Evolutionary conservation across 2,888 invertebrate species (phyloP).

Genomic region (Papilio demoleus): DNA sequence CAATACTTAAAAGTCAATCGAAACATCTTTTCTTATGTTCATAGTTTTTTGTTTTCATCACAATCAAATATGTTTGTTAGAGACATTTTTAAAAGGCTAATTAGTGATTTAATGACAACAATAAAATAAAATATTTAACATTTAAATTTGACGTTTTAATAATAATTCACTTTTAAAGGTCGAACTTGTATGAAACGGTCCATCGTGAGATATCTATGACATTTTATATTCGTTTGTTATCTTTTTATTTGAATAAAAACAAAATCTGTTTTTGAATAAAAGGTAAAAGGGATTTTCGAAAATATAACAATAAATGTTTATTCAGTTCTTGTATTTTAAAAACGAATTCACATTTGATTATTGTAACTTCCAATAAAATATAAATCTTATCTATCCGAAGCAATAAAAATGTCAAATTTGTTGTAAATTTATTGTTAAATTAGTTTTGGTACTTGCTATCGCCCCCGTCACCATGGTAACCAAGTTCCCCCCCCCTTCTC

Average conservation of each 20-base stretch:
- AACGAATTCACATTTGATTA: slow-evolving; percentile 10
- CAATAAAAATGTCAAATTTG: slow-evolving; percentile 12
- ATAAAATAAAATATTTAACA: too few relatives aligned
- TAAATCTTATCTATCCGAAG: background rate
- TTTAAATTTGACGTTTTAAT: too few relatives aligned
- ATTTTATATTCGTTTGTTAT: slow-evolving; percentile 8
- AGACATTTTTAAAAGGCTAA: too few relatives aligned
- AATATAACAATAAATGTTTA: background rate
- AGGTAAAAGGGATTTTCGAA: background rate
- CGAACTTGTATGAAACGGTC: too few relatives aligned
- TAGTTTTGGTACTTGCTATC: background rate
- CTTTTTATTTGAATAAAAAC: background rate
- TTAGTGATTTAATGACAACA: too few relatives aligned
- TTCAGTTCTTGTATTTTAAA: too few relatives aligned
- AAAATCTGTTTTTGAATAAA: background rate
- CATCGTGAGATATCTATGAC: too few relatives aligned
- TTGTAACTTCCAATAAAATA: background rate
- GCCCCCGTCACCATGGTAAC: slow-evolving; percentile 9
- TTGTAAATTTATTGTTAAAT: slow-evolving; percentile 9
- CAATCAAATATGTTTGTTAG: too few relatives aligned
- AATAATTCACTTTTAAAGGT: too few relatives aligned
- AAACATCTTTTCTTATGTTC: too few relatives aligned
- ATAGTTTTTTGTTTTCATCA: too few relatives aligned
- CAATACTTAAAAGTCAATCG: too few relatives aligned
- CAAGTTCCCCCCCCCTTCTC: background rate